These are phyloP conservation scores for Drosophila maculinotata DNA, from an alignment of 2,888 invertebrate species.

Conservation along the genomic window DNA sequence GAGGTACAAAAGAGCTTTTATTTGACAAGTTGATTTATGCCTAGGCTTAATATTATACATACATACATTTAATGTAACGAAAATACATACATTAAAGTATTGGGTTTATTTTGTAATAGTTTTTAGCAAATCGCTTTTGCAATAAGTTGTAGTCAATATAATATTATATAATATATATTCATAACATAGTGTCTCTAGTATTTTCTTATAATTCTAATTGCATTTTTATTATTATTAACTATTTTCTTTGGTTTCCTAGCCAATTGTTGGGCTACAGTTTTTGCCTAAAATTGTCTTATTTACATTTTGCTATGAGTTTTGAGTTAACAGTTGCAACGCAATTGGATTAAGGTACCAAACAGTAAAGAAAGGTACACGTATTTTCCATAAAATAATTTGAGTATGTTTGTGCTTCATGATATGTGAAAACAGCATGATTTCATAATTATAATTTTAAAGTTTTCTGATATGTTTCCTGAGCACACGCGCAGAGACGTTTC, in stretches of 20 bases:
- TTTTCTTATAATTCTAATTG: constrained; percentile 17
- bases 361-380: constrained; percentile 41
- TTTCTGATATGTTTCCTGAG: constrained; percentile 60
- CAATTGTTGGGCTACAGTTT: constrained; percentile 17
- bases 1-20: constrained; percentile 75
- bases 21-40: constrained; percentile 18
- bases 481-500: not conserved
- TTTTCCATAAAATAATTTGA: constrained; percentile 17
- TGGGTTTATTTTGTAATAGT: constrained; percentile 17
- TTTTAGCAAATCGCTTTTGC: constrained; percentile 10
- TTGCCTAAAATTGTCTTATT: constrained; percentile 25
- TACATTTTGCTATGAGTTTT: constrained; percentile 30
- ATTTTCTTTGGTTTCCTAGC: constrained; percentile 41
- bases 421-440: constrained; percentile 15
- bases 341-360: constrained; percentile 39
- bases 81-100: constrained; percentile 11
- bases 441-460: constrained; percentile 39
- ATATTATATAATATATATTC: constrained; percentile 12
- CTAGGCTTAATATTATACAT: constrained; percentile 19
- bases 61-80: constrained; percentile 3
- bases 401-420: constrained; percentile 13
- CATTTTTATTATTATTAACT: not conserved
- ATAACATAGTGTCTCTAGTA: constrained; percentile 22
- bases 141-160: constrained; percentile 19
- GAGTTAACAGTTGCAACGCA: constrained; percentile 28